A percentile compares a stretch with the other conserved stretches of the same genome.
Evolutionary conservation across 1,140 invertebrate species (phyloP).

Genomic region (Sycophaga agraensis): DNA sequence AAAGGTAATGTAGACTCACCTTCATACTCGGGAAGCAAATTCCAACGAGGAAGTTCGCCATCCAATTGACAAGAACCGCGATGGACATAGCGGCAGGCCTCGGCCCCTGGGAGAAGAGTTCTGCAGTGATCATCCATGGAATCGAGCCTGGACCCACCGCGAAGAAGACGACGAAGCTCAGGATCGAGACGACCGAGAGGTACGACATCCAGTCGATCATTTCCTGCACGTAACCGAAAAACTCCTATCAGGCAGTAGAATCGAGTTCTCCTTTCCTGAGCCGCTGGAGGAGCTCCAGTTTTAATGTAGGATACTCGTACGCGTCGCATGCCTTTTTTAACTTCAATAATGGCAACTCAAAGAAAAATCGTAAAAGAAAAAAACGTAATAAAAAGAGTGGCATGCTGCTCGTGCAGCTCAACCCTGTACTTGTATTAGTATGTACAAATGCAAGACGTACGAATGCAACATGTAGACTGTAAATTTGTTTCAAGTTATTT

Average conservation of each 20-base stretch:
- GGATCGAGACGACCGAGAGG: slow-evolving; percentile 88
- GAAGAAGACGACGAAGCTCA: slow-evolving; percentile 96
- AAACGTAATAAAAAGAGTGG: slow-evolving; percentile 24
- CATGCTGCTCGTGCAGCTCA: slow-evolving; percentile 52
- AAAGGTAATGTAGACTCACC: no score
- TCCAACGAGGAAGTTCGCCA: slow-evolving; percentile 95
- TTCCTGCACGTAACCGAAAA: slow-evolving; percentile 94
- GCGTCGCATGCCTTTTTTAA: no score
- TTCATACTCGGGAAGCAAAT: slow-evolving; percentile 93
- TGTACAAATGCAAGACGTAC: no score
- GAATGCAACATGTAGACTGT: no score
- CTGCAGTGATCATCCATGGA: slow-evolving; percentile 98
- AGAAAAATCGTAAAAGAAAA: slow-evolving; percentile 20
- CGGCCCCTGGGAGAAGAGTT: slow-evolving; percentile 96
- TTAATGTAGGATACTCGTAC: slow-evolving; percentile 31
- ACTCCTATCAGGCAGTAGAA: slow-evolving; percentile 76
- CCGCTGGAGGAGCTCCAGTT: slow-evolving; percentile 56
- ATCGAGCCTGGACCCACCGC: slow-evolving; percentile 95
- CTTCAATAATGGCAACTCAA: no score
- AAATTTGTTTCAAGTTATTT: neutral
- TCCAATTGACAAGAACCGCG: slow-evolving; percentile 97
- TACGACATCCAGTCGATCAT: slow-evolving; percentile 98
- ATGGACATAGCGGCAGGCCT: slow-evolving; percentile 97
- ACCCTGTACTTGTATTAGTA: slow-evolving; percentile 36
- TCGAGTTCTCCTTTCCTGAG: slow-evolving; percentile 57